Percentiles rank a stretch among this genome's conserved stretches.
These are phyloP conservation scores for Ictidomys tridecemlineatus DNA, from an alignment of 2,113 vertebrate genomes.

Conservation along the genomic window DNA sequence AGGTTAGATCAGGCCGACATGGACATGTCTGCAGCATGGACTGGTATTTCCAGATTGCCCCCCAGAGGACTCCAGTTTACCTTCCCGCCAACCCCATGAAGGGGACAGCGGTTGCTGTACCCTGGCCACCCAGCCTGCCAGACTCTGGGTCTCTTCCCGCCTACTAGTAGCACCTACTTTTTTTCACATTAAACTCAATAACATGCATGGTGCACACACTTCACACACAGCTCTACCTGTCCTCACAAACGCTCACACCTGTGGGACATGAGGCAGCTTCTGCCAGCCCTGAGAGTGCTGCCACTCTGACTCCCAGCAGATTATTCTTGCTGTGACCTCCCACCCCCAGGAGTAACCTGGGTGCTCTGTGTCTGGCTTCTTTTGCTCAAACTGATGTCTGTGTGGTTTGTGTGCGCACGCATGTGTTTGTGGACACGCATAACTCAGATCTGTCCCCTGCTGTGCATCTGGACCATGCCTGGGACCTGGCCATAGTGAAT, in stretches of 20 bases:
- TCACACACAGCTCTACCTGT: rapidly evolving
- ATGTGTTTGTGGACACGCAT: neutral
- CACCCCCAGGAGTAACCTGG: neutral
- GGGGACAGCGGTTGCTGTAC: neutral
- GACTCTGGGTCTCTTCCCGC: too few relatives aligned
- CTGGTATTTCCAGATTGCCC: neutral
- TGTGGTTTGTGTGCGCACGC: neutral
- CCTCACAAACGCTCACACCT: rapidly evolving
- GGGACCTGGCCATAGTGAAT: neutral
- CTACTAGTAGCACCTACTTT: neutral
- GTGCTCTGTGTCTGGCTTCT: neutral
- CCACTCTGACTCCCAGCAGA: too few relatives aligned
- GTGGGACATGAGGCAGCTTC: neutral
- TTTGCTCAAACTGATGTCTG: neutral
- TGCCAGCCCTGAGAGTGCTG: neutral
- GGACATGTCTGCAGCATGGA: rapidly evolving
- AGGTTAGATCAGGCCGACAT: too few relatives aligned
- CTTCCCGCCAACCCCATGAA: rapidly evolving
- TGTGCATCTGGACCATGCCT: neutral
- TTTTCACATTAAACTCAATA: neutral
- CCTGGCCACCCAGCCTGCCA: neutral
- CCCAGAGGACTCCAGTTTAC: rapidly evolving
- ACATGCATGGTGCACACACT: rapidly evolving
- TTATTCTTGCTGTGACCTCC: neutral
- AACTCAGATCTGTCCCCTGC: neutral